Evolutionary conservation across 2,888 invertebrate genomes (phyloP).

Genomic region (Ypsolopha sequella): DNA sequence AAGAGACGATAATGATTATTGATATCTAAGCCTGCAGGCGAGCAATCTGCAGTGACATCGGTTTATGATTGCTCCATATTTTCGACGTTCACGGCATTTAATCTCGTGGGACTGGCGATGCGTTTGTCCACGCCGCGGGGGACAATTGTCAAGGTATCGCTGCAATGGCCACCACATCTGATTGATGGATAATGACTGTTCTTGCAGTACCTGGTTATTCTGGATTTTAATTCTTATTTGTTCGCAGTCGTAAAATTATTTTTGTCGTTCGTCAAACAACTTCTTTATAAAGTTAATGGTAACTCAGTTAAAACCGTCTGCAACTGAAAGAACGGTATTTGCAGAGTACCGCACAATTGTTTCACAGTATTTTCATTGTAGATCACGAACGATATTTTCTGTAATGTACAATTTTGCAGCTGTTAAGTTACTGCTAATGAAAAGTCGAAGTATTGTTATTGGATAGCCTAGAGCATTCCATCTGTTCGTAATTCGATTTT

Average conservation of each 20-base stretch:
- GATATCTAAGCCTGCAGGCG: slow-evolving; percentile 36
- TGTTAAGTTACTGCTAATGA: slow-evolving; percentile 58
- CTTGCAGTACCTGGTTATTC: slow-evolving; percentile 18
- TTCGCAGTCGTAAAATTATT: background rate
- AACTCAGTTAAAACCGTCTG: background rate
- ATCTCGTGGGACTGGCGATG: slow-evolving; percentile 20
- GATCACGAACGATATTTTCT: slow-evolving; percentile 15
- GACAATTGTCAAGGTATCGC: slow-evolving; percentile 17
- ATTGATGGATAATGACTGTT: slow-evolving; percentile 46
- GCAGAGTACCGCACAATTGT: background rate
- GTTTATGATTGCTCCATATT: slow-evolving; percentile 35
- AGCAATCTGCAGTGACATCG: slow-evolving; percentile 39
- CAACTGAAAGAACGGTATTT: background rate
- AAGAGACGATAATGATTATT: slow-evolving; percentile 34
- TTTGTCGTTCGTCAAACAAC: background rate
- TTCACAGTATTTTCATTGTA: background rate
- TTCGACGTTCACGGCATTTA: slow-evolving; percentile 19
- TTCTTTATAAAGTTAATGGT: background rate
- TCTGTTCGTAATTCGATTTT: slow-evolving; percentile 20
- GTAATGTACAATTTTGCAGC: slow-evolving; percentile 24
- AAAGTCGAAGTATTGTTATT: slow-evolving; percentile 45
- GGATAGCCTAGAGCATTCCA: slow-evolving; percentile 27
- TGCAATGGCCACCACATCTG: slow-evolving; percentile 20
- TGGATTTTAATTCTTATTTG: background rate
- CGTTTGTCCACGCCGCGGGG: slow-evolving; percentile 21